Percentiles rank a stretch among this genome's conserved stretches.
phyloP scores from a whole-genome alignment of 1,140 invertebrate genomes.

The Centruroides vittatus region DNA sequence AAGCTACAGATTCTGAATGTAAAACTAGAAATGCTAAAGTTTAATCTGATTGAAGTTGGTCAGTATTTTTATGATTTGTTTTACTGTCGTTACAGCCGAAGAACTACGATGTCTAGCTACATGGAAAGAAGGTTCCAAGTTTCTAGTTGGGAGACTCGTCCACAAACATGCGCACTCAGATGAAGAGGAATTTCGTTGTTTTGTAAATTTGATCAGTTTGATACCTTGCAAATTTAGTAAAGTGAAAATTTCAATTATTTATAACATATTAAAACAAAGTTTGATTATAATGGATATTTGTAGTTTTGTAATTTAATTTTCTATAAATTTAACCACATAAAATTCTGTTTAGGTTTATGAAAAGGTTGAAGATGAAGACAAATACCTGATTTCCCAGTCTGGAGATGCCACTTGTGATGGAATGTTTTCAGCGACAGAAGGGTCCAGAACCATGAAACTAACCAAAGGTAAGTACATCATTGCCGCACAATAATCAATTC shows the following conservation, averaged over 20 bases:
- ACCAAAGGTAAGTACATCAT: slow-evolving; percentile 30
- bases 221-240: no score
- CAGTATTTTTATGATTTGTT: no score
- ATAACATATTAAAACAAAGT: no score
- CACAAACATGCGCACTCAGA: slow-evolving; percentile 72
- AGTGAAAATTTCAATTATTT: no score
- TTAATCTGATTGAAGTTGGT: no score
- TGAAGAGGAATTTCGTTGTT: slow-evolving; percentile 81
- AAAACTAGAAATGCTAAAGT: no score
- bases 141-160: slow-evolving; percentile 58
- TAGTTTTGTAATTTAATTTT: no score
- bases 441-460: slow-evolving; percentile 56
- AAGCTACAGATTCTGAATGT: no score
- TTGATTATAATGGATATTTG: no score
- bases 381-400: slow-evolving; percentile 67
- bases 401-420: slow-evolving; percentile 78
- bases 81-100: slow-evolving; percentile 45
- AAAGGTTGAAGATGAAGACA: slow-evolving; percentile 19
- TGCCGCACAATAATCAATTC: background rate
- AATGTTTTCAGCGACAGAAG: slow-evolving; percentile 59
- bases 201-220: slow-evolving; percentile 38
- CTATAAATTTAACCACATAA: no score
- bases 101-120: slow-evolving; percentile 68
- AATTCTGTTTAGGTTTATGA: slow-evolving; percentile 24
- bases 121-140: slow-evolving; percentile 78